A percentile compares a stretch with the other conserved stretches of the same genome.
Evolutionary conservation across 2,113 vertebrate species (phyloP).

Genomic region (Nematolebias whitei): DNA sequence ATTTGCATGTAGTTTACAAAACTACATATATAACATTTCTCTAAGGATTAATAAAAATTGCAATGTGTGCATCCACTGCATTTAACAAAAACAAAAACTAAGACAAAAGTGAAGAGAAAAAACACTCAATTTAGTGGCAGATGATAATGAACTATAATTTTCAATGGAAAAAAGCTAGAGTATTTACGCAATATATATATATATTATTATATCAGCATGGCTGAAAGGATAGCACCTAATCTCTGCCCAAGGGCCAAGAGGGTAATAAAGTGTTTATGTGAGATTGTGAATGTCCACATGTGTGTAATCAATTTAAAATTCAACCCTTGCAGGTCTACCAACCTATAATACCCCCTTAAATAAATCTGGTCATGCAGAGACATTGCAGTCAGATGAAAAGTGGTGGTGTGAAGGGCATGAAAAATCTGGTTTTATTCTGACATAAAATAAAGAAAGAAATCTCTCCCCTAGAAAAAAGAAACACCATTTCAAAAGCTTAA

Average conservation of each 20-base stretch:
- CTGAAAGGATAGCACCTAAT: slow-evolving; percentile 34
- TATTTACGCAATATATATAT: no score
- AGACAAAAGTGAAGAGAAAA: no score
- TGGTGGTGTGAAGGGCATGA: slow-evolving; percentile 21
- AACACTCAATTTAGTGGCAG: no score
- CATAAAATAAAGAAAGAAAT: slow-evolving; percentile 1
- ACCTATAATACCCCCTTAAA: slow-evolving; percentile 21
- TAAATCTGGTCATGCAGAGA: slow-evolving; percentile 23
- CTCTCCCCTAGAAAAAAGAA: slow-evolving; percentile 1
- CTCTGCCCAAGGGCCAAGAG: slow-evolving; percentile 3
- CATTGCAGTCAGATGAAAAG: neutral
- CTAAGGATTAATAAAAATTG: no score
- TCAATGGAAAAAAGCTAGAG: no score
- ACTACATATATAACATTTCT: no score
- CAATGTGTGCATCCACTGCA: no score
- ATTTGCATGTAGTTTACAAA: no score
- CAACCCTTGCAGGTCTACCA: neutral
- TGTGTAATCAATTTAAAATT: slow-evolving; percentile 3
- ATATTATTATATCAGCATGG: slow-evolving; percentile 37
- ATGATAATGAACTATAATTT: no score
- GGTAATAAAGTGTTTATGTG: slow-evolving; percentile 28
- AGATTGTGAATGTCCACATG: slow-evolving; percentile 17
- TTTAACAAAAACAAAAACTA: no score
- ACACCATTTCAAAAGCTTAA: slow-evolving; percentile 5
- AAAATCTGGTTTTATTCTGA: slow-evolving; percentile 15